These are phyloP conservation scores for Chaenogobius annularis DNA, from an alignment of 2,113 vertebrate species.

Conservation along the genomic window DNA sequence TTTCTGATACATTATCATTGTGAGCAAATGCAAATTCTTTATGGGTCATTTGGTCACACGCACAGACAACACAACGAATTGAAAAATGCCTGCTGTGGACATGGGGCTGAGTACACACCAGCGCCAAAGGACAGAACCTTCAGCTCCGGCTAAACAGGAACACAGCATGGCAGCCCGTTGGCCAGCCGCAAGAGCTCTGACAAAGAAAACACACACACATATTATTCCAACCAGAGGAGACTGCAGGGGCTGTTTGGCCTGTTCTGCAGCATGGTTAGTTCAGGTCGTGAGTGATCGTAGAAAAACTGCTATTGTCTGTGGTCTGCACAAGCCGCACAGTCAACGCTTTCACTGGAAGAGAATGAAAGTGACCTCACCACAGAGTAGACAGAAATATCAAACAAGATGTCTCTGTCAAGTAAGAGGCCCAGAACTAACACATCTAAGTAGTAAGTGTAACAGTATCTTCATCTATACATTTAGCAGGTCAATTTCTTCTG, in stretches of 20 bases:
- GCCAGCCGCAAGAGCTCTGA: constrained; percentile 35
- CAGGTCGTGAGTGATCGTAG: constrained; percentile 43
- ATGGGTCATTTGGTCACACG: constrained; percentile 48
- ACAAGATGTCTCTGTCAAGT: constrained; percentile 17
- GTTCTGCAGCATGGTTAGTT: constrained; percentile 37
- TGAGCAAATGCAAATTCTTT: constrained; percentile 41
- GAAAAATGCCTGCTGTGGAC: constrained; percentile 47
- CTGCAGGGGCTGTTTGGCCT: constrained; percentile 13
- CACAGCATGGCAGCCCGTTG: constrained; percentile 45
- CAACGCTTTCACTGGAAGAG: constrained; percentile 64
- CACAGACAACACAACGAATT: constrained; percentile 28
- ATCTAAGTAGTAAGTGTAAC: background rate
- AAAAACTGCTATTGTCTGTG: constrained; percentile 63
- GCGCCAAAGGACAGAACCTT: constrained; percentile 50
- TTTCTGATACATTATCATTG: constrained; percentile 28
- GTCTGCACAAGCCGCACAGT: constrained; percentile 53
- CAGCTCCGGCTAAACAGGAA: constrained; percentile 48
- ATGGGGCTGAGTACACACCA: constrained; percentile 52
- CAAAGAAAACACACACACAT: constrained; percentile 55
- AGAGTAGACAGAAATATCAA: constrained; percentile 51
- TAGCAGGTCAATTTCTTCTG: background rate
- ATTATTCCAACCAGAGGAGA: constrained; percentile 50
- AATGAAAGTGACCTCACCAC: constrained; percentile 63
- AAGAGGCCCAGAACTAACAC: background rate
- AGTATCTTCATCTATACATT: background rate